Conservation (phyloP, 2,113 vertebrate genomes). For the Tyrannus savana region DNA sequence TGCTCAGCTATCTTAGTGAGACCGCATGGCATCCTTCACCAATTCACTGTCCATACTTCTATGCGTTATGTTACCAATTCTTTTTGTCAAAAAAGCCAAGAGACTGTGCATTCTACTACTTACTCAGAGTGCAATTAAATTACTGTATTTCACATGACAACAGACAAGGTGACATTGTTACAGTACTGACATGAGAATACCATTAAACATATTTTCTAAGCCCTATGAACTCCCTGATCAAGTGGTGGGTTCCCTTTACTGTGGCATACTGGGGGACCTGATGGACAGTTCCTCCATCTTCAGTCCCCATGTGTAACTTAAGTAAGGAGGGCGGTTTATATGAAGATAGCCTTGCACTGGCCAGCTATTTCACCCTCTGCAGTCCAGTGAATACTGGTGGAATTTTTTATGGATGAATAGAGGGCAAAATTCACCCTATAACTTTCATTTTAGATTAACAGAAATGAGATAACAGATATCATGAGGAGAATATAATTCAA, state of each 20-base stretch:
- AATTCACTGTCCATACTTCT: neutral
- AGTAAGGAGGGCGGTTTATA: neutral
- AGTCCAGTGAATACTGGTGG: neutral
- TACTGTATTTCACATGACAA: neutral
- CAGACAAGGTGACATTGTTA: neutral
- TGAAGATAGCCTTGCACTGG: neutral
- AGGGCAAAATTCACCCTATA: neutral
- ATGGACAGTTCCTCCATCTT: neutral
- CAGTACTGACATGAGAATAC: neutral
- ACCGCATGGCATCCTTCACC: neutral
- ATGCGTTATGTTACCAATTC: neutral
- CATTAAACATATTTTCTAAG: neutral
- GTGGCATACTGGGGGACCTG: neutral
- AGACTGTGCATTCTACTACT: neutral
- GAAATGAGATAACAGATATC: neutral
- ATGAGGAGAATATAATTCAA: neutral
- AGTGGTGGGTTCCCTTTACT: neutral
- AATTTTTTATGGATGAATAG: neutral
- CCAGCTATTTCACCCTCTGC: neutral
- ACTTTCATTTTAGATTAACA: neutral
- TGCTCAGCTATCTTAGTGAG: neutral
- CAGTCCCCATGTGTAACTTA: neutral
- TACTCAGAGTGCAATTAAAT: neutral
- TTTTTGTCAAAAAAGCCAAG: neutral
- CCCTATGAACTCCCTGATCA: neutral